Evolutionary conservation across 2,888 invertebrate genomes (phyloP).

Genomic region (Melitaea athalia): DNA sequence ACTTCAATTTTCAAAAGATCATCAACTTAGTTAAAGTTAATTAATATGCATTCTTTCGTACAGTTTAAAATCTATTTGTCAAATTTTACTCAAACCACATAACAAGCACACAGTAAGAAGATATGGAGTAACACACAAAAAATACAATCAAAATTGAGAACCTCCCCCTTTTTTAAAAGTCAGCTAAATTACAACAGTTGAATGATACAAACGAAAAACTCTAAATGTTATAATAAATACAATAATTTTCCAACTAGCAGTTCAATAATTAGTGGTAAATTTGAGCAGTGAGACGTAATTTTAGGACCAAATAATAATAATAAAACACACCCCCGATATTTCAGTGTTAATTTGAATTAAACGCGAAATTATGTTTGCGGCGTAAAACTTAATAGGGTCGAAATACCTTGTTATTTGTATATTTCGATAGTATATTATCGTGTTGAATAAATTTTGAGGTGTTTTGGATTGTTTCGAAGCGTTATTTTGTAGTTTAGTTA

Average conservation of each 20-base stretch:
- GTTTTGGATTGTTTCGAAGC: too few species aligned
- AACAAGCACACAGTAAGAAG: too few species aligned
- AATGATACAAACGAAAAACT: neutral
- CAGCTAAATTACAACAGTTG: neutral
- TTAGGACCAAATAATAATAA: conserved; percentile 16
- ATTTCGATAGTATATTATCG: conserved; percentile 1
- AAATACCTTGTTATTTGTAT: conserved; percentile 3
- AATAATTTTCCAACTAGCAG: conserved; percentile 9
- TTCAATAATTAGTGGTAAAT: conserved; percentile 16
- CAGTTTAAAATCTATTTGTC: too few species aligned
- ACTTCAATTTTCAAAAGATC: too few species aligned
- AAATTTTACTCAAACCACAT: too few species aligned
- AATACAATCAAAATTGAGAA: too few species aligned
- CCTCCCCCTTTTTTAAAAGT: neutral
- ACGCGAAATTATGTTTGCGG: conserved; percentile 19
- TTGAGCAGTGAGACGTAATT: conserved; percentile 18
- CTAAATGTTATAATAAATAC: neutral
- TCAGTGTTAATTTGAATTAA: conserved; percentile 20
- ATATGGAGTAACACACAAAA: too few species aligned
- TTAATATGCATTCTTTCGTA: too few species aligned
- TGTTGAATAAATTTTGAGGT: neutral
- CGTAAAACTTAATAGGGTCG: conserved; percentile 1
- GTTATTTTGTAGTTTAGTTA: too few species aligned
- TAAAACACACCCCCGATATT: conserved; percentile 14
- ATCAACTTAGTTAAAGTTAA: too few species aligned